A percentile compares a stretch with the other conserved stretches of the same genome.
phyloP scores from a whole-genome alignment of 2,113 vertebrate genomes.

The Penelope pileata region DNA sequence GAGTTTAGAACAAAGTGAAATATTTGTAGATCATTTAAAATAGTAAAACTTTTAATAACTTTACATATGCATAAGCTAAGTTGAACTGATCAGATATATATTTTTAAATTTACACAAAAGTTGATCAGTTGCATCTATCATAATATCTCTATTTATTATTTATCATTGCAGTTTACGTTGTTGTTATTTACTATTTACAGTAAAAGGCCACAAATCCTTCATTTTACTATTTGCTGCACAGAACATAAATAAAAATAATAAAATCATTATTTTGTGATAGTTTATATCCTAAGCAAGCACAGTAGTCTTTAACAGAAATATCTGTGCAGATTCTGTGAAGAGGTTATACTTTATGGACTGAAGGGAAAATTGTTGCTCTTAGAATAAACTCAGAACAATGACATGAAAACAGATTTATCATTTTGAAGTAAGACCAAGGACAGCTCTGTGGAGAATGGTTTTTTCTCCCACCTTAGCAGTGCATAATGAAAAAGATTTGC shows the following conservation, averaged over 20 bases:
- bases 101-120: neutral
- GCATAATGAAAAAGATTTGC: slow-evolving; percentile 57
- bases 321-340: slow-evolving; percentile 6
- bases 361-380: slow-evolving; percentile 46
- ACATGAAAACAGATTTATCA: slow-evolving; percentile 58
- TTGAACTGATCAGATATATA: neutral
- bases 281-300: neutral
- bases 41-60: neutral
- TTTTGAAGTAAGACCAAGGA: slow-evolving; percentile 61
- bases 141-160: neutral
- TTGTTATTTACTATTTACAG: neutral
- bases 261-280: neutral
- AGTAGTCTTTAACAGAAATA: slow-evolving; percentile 25
- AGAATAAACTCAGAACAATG: slow-evolving; percentile 46
- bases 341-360: slow-evolving; percentile 23
- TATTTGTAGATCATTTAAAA: neutral
- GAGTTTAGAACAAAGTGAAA: neutral
- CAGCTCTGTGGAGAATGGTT: neutral
- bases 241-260: neutral
- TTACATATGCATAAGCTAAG: neutral
- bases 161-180: neutral
- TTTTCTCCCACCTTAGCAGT: neutral
- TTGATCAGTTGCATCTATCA: neutral
- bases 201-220: neutral
- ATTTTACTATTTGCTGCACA: neutral